Percentiles rank a stretch among this genome's conserved stretches.
Evolutionary conservation across 2,113 vertebrate species (phyloP).

Genomic region (Clarias macrocephalus): DNA sequence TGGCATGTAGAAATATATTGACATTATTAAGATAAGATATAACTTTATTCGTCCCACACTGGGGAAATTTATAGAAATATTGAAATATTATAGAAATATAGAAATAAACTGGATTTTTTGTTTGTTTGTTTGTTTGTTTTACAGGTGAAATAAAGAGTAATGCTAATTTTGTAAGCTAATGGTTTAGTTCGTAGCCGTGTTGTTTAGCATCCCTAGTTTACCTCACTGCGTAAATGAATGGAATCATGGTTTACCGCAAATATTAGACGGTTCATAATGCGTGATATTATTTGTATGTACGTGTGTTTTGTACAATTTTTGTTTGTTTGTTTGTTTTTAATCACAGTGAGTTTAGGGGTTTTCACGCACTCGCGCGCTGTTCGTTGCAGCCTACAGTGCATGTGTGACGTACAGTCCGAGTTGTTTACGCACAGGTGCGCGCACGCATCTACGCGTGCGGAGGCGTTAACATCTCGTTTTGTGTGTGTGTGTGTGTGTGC

Average conservation of each 20-base stretch:
- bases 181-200: not conserved
- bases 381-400: no score
- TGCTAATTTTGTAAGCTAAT: not conserved
- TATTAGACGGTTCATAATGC: not conserved
- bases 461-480: not conserved
- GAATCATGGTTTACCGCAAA: not conserved
- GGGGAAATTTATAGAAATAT: not conserved
- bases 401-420: not conserved
- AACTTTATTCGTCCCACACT: no score
- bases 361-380: not conserved
- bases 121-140: not conserved
- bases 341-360: not conserved
- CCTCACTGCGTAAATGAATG: not conserved
- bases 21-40: no score
- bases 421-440: not conserved
- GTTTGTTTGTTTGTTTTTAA: not conserved
- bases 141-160: not conserved
- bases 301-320: not conserved
- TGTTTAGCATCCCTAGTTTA: not conserved
- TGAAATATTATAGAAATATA: not conserved
- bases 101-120: not conserved
- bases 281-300: not conserved
- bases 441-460: not conserved
- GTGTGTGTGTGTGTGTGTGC: no score
- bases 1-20: no score